Conservation (phyloP, 2,797 vertebrate species). For the Chaetodon trifasciatus region DNA sequence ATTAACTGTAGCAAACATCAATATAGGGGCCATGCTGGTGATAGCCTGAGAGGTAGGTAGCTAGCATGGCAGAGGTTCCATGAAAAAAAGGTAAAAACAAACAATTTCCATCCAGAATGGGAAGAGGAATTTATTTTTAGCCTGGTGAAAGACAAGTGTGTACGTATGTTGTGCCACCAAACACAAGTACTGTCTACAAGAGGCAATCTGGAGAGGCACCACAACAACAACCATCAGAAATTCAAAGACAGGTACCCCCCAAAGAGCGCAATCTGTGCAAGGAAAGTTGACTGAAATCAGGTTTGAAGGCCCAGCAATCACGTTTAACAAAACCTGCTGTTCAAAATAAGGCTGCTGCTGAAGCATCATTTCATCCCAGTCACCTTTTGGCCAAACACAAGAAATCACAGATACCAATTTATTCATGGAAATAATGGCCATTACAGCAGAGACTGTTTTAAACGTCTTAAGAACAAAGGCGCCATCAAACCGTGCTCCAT, state of each 20-base stretch:
- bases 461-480: no score
- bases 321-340: conserved; percentile 23
- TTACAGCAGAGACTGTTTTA: no score
- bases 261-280: no score
- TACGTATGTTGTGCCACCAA: conserved; percentile 6
- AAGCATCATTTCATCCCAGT: conserved; percentile 12
- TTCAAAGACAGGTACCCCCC: no score
- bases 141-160: conserved; percentile 1
- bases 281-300: conserved; percentile 1
- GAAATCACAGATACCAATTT: conserved; percentile 18
- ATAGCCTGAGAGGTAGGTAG: no score
- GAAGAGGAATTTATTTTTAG: conserved; percentile 9
- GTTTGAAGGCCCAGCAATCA: conserved; percentile 27
- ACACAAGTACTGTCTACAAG: conserved; percentile 13
- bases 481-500: no score
- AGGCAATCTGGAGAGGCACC: conserved; percentile 8
- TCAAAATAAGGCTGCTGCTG: conserved; percentile 17
- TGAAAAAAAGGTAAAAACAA: background rate
- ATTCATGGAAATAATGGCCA: conserved; percentile 27
- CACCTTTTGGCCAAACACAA: conserved; percentile 35
- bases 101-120: background rate
- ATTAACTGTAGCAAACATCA: background rate
- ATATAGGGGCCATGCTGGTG: no score
- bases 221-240: no score
- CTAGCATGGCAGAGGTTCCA: background rate